Evolutionary conservation across 1,140 invertebrate species (phyloP), one percentile per base, ranked within the genome.

Genomic region (Lordiphosa clarofinis): DNA sequence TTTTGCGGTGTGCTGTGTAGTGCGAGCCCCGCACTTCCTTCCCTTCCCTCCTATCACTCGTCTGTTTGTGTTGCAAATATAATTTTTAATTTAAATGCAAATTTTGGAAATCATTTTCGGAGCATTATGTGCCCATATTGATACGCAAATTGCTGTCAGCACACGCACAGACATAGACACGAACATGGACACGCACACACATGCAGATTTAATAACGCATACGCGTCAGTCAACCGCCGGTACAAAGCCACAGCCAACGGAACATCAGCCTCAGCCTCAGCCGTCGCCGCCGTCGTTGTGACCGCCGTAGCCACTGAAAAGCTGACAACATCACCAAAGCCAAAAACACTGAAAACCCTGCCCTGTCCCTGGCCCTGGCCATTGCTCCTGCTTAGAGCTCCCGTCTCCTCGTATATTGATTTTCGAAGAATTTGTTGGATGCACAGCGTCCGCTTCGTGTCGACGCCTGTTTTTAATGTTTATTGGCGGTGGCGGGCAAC

Each of bases 51-150:
- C n/a, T n/a, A n/a, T 10, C 12, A 31, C 44, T 40, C 28, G 50
- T 71, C 56, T 82, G 79, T 84, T 82, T 82, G 76, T 82, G 73
- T 82, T 82, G 78, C 78, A 82, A 82, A 82, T 82, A 82, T 82
- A 84, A 84, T 82, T 82, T 82, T 82, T 82, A 82, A 82, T 82
- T 82, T 82, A 82, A 84, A 82, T 82, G 78, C 78, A 82, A 82
- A 82, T 82, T 82, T 82, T 78, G 73, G 73, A 84, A 82, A 82
- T 82, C 78, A 82, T 84, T 82, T 84, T 82, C 78, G 69, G 78
- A 84, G 79, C 78, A 82, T 82, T 82, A 82, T 82, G 78, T 76
- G 78, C 78, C 78, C 78, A 82, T 82, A 82, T 82, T 82, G 78
- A 82, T 82, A 82, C 78, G 78, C 78, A 82, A 82, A 82, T 82